Base-by-base conservation (phyloP, 2,888 invertebrate species). In the Pollenia angustigena region DNA sequence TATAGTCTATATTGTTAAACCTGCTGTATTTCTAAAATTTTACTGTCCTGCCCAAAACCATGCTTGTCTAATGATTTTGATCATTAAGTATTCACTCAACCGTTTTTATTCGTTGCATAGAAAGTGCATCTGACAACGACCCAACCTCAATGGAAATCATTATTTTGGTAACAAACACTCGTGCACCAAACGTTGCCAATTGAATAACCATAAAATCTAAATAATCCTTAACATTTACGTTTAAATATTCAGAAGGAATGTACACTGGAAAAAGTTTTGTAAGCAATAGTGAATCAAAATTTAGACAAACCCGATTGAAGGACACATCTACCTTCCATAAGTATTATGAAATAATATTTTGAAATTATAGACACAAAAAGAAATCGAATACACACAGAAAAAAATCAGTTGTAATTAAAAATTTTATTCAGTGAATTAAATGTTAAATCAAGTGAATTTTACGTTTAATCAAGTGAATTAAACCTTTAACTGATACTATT, bases 141-240 rank as follows among this genome's bases (percentile, higher is more conserved):
- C 69, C 71, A 44, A 69, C 18, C 69, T 42, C 50, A 62, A 62
- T 54, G 14, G 16, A 52, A 71, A 60, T 46, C 52, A 71, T 71
- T 71, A n/a, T n/a, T n/a, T 4, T 40, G 23, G 23, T 8, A 44
- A 52, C 44, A 50, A 44, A 16, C 2, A 52, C 12, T n/a, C 40
- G 4, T 54, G 12, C 64, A 81, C 46, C 44, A 50, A 50, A 18
- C 12, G 16, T 62, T 18, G 40, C 60, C 66, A 81, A 74, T 81
- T 85, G 76, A 74, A 81, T 48, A 78, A 81, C 66, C 72, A 85
- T 78, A 72, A 85, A 81, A 78, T 78, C 78, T 76, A 46, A 81
- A 85, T 81, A 81, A 81, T 78, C 48, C 32, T 66, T 50, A 54
- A 48, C 54, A 64, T 64, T 75, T 40, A 56, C 62, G 58, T 72